Conservation (phyloP, 2,797 vertebrate genomes). For the Pampus argenteus region DNA sequence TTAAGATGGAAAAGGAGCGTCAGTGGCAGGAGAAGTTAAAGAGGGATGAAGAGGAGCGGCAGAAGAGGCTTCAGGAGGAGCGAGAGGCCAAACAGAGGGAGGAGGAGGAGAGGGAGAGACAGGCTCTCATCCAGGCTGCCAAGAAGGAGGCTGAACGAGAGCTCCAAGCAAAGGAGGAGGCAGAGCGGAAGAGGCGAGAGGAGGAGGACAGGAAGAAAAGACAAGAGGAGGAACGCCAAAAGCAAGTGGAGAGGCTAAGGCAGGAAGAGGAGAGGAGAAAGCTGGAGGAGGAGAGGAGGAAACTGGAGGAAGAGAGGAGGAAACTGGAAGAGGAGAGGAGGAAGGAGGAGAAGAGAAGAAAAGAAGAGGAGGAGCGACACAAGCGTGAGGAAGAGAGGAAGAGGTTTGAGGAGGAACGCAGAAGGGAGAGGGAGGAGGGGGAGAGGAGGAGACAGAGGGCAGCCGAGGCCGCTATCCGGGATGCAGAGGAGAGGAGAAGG, state of each 20-base stretch:
- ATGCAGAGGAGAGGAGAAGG: conserved; percentile 57
- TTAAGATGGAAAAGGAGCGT: conserved; percentile 89
- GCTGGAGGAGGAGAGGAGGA: conserved; percentile 73
- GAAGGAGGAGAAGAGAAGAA: conserved; percentile 71
- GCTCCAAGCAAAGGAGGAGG: conserved; percentile 72
- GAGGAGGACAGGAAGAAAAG: conserved; percentile 40
- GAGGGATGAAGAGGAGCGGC: conserved; percentile 83
- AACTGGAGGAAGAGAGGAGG: conserved; percentile 75
- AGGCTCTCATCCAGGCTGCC: conserved; percentile 77
- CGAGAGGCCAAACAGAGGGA: conserved; percentile 81
- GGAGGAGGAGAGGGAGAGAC: conserved; percentile 81
- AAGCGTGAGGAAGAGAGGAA: conserved; percentile 60
- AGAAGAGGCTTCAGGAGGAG: conserved; percentile 81
- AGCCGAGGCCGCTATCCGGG: conserved; percentile 68
- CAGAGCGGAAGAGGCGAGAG: conserved; percentile 65
- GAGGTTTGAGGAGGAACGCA: conserved; percentile 63
- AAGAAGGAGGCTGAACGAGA: conserved; percentile 78
- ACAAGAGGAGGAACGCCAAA: conserved; percentile 67
- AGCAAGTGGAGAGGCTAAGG: conserved; percentile 63
- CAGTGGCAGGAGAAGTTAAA: conserved; percentile 91
- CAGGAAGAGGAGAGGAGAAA: conserved; percentile 76
- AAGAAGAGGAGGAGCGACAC: conserved; percentile 80
- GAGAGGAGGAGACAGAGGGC: conserved; percentile 73
- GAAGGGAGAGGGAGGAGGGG: conserved; percentile 50
- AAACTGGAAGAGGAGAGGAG: conserved; percentile 77